A percentile compares a stretch with the other conserved stretches of the same genome.
These are phyloP conservation scores for Phragmatobia fuliginosa DNA, from an alignment of 2,888 invertebrate genomes.

Conservation along the genomic window DNA sequence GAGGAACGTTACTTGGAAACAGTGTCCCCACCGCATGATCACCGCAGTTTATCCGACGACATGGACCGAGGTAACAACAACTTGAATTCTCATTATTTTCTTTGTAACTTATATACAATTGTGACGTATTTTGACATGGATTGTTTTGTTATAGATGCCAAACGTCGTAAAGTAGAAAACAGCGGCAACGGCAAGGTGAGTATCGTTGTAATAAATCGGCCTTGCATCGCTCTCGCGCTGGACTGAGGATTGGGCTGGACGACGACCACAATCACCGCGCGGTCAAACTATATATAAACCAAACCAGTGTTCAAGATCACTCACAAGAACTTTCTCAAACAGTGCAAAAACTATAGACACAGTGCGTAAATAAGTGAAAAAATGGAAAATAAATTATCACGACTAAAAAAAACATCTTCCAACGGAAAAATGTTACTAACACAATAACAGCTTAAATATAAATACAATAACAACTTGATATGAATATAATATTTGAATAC, in stretches of 20 bases:
- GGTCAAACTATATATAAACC: slow-evolving; percentile 25
- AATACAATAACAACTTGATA: slow-evolving; percentile 1
- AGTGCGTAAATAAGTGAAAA: slow-evolving; percentile 36
- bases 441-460: neutral
- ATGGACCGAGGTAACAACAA: slow-evolving; percentile 76
- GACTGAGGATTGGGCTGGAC: slow-evolving; percentile 88
- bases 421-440: slow-evolving; percentile 4
- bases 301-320: slow-evolving; percentile 48
- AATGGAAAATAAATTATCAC: slow-evolving; percentile 16
- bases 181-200: slow-evolving; percentile 93
- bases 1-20: slow-evolving; percentile 83
- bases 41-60: slow-evolving; percentile 83
- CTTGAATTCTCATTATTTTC: neutral
- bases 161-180: slow-evolving; percentile 94
- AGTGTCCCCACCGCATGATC: slow-evolving; percentile 83
- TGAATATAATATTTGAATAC: neutral
- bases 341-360: slow-evolving; percentile 47
- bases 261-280: slow-evolving; percentile 54
- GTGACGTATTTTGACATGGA: neutral
- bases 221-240: slow-evolving; percentile 77
- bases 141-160: slow-evolving; percentile 87
- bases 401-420: slow-evolving; percentile 7
- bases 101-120: neutral
- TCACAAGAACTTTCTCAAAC: slow-evolving; percentile 41
- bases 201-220: slow-evolving; percentile 86